Evolutionary conservation across 2,797 vertebrate species (phyloP), one percentile per base, ranked within the genome.

Genomic region (Hydrocynus forskahlii): DNA sequence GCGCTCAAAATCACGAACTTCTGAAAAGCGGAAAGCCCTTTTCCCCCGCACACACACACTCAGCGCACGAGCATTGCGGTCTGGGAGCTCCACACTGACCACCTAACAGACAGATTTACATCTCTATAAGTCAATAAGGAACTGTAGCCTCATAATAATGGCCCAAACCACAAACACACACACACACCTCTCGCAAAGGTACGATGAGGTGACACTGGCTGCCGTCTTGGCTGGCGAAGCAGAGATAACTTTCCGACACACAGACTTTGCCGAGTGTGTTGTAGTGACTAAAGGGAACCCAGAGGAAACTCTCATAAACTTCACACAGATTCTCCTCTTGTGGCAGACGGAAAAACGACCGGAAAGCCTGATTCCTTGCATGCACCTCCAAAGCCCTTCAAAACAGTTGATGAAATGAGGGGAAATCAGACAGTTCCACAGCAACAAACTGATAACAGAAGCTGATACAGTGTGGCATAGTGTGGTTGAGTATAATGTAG

Each of bases 221-320:
- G 68, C 96, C 96, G 77, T 99, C 97, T 86, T 97, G 97, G 91
- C 97, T 99, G 83, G 96, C 96, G 83, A 98, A 99, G 87, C 98
- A 99, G 88, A 98, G 89, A 89, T 97, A 99, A 88, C 96, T 97
- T 89, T 99, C 97, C 0, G 97, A 98, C 80, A 99, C 91, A 79
- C 96, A 99, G 92, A 99, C 96, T 92, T 98, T 99, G 48, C 98
- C 97, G 60, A 96, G 94, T 2, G 94, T 92, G 87, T 96, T 97
- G 81, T 94, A 95, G 81, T 98, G 97, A 89, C 92, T 95, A 90
- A 97, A 98, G 83, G 97, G 97, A 78, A 99, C 93, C 97, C 97
- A 99, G 71, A 99, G 93, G 86, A 97, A 97, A 88, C 97, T 96
- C 88, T 99, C 98, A 0, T 97, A 95, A 75, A 98, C 97, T 88